Evolutionary conservation across 1,140 invertebrate species (phyloP), one percentile per base, ranked within the genome.

Genomic region (Hypsibius dujardini): DNA sequence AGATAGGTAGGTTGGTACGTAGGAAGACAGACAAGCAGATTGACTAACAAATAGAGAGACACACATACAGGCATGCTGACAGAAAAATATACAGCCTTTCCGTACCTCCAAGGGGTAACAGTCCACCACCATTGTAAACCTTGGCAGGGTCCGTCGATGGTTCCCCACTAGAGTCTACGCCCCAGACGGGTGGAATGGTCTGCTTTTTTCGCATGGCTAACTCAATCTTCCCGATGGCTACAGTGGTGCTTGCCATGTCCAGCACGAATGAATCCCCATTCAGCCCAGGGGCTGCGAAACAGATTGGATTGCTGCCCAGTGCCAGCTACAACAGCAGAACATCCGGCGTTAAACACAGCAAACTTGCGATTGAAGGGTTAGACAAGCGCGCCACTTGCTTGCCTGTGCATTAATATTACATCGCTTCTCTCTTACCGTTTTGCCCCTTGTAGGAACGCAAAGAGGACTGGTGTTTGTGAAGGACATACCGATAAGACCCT

Each of bases 401-500:
- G 28, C 28, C 28, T 28, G 28, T 28, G 28, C 28, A 0, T 28
- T 28, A 28, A 28, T 28, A 28, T 28, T 28, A 28, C 28, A 28
- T 28, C 28, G 28, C 28, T 28, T 28, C 28, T 28, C 28, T 28
- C 28, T 28, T 28, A 28, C 28, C 28, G 28, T 28, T 28, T 28
- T 28, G n/a, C 50, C 86, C 72, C 91, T 81, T 0, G 91, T 94
- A 0, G 92, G 91, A 0, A 87, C 86, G 79, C 93, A 84, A 50
- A 94, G 77, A 0, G 93, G 92, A 2, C 90, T 94, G 0, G 91
- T 92, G 76, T 96, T 96, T 1, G 92, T 95, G 77, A 92, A 92
- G 40, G 86, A 86, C 81, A 96, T 87, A 2, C 92, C 92, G 72
- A 96, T 84, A 7, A 95, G 77, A 1, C 86, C 86, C 74, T 86